These are phyloP conservation scores for Sympetrum striolatum DNA, from an alignment of 2,888 invertebrate species.

Conservation along the genomic window DNA sequence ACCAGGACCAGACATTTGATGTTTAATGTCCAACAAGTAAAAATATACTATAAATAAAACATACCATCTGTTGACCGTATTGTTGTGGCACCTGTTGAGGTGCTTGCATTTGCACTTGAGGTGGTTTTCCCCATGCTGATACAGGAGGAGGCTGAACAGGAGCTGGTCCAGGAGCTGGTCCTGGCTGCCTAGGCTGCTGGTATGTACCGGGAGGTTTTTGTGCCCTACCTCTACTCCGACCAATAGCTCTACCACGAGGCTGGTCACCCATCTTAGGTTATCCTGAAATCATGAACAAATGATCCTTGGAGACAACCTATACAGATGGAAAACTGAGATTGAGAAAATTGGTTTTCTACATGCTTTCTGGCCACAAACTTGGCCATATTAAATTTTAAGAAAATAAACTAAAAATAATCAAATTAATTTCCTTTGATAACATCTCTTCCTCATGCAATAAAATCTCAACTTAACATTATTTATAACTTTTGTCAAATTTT, in stretches of 20 bases:
- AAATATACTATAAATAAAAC: background rate
- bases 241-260: conserved; percentile 58
- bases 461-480: no score
- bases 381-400: no score
- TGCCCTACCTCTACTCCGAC: conserved; percentile 52
- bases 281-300: background rate
- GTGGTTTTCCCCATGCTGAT: conserved; percentile 50
- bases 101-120: conserved; percentile 46
- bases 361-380: no score
- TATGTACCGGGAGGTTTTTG: conserved; percentile 49
- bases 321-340: no score
- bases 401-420: no score
- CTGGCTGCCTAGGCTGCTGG: background rate
- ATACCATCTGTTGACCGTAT: background rate
- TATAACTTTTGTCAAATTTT: no score
- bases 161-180: background rate
- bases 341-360: no score
- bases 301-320: no score
- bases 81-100: background rate
- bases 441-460: no score
- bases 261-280: background rate
- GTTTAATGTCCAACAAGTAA: no score
- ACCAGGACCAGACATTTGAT: no score
- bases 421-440: no score
- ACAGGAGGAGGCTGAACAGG: conserved; percentile 27